Evolutionary conservation across 1,140 invertebrate genomes (phyloP).

Genomic region (Ostrea edulis): DNA sequence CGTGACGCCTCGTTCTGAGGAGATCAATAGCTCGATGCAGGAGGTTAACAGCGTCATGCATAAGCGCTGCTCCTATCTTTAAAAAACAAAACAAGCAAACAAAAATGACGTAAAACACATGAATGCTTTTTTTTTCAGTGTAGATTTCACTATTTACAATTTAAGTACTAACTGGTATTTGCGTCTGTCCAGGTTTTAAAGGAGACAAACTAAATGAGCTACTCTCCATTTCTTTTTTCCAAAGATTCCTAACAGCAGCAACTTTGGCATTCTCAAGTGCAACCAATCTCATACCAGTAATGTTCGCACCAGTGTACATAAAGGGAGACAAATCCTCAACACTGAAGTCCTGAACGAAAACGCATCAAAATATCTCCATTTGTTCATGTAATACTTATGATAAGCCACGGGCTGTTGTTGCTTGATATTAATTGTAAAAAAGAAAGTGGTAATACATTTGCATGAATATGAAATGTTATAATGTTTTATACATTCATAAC

Average conservation of each 20-base stretch:
- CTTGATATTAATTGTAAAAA: too few species aligned
- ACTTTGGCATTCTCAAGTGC: background rate
- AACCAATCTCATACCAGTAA: background rate
- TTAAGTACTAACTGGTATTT: background rate
- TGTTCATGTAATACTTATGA: background rate
- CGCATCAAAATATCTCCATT: background rate
- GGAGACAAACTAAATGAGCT: background rate
- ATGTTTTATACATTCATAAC: too few species aligned
- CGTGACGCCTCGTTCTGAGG: background rate
- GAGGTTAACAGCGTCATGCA: slow-evolving; percentile 1
- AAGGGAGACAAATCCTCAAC: background rate
- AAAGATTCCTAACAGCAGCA: background rate
- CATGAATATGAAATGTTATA: too few species aligned
- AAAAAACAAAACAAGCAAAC: too few species aligned
- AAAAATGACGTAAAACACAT: too few species aligned
- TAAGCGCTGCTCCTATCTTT: background rate
- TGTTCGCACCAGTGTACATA: slow-evolving; percentile 11
- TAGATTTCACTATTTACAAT: too few species aligned
- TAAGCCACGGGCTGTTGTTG: background rate
- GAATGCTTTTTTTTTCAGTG: too few species aligned
- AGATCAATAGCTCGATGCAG: background rate
- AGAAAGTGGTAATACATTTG: too few species aligned
- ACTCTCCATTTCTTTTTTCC: background rate
- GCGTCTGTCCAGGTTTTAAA: background rate
- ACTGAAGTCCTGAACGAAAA: background rate